phyloP scores from a whole-genome alignment of 2,888 invertebrate species.

The Lasioglossum calceatum region DNA sequence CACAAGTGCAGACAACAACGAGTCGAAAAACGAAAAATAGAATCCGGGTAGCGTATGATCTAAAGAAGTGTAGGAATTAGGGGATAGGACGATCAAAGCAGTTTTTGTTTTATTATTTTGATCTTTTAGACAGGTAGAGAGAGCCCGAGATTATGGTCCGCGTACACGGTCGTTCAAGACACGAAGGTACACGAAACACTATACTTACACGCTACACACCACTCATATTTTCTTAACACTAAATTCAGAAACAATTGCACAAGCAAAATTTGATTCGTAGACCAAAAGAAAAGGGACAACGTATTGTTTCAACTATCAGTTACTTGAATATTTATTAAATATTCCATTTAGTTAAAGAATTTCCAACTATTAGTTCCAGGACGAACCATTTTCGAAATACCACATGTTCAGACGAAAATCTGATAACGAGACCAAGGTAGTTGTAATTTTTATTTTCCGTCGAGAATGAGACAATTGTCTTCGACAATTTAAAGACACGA shows the following conservation, averaged over 20 bases:
- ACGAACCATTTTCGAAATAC: constrained; percentile 32
- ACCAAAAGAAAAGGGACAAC: no score
- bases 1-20: background rate
- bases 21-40: background rate
- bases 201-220: background rate
- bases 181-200: constrained; percentile 50
- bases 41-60: background rate
- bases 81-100: background rate
- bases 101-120: constrained; percentile 34
- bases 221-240: background rate
- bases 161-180: constrained; percentile 11
- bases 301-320: background rate
- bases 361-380: constrained; percentile 40
- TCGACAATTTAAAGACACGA: background rate
- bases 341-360: background rate
- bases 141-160: constrained; percentile 17
- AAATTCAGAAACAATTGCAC: background rate
- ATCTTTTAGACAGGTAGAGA: constrained; percentile 32
- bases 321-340: background rate
- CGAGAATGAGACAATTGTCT: constrained; percentile 45
- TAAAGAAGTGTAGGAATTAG: background rate
- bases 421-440: constrained; percentile 46
- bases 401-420: constrained; percentile 34
- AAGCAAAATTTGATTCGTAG: no score
- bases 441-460: background rate